phyloP scores from a whole-genome alignment of 2,888 invertebrate genomes.

The Rhopalosiphum nymphaeae region DNA sequence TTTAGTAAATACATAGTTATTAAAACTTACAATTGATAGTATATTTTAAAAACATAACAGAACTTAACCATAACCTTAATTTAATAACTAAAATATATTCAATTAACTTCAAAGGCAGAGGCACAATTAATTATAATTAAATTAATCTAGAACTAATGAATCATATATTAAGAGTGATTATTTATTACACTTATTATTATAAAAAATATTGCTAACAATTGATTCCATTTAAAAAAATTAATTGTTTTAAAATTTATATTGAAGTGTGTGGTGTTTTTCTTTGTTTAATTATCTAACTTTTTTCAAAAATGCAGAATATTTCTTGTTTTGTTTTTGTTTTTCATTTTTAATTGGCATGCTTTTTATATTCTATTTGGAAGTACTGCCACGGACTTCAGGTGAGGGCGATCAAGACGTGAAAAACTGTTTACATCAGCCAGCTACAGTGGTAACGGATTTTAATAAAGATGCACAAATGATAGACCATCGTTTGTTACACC shows the following conservation, averaged over 20 bases:
- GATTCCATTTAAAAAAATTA: constrained; percentile 7
- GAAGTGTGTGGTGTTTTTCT: constrained; percentile 59
- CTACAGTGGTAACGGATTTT: constrained; percentile 57
- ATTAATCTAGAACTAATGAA: constrained; percentile 27
- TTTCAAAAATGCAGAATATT: constrained; percentile 56
- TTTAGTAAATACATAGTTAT: neutral
- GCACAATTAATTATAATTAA: constrained; percentile 61
- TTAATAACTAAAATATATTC: constrained; percentile 16
- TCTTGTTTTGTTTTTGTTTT: constrained; percentile 61
- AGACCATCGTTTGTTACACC: constrained; percentile 58
- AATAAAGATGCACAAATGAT: constrained; percentile 60
- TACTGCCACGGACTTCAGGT: constrained; percentile 65
- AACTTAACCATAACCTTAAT: neutral
- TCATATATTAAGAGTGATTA: neutral
- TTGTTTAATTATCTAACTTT: constrained; percentile 56
- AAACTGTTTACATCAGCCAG: constrained; percentile 58
- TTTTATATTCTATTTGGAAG: constrained; percentile 65
- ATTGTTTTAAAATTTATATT: constrained; percentile 30
- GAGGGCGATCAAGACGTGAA: constrained; percentile 61
- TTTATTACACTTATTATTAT: neutral
- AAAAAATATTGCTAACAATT: constrained; percentile 39
- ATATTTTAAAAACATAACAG: neutral
- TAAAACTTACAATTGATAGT: neutral
- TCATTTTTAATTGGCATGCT: constrained; percentile 65
- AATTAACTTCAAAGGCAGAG: constrained; percentile 33